Evolutionary conservation across 1,140 invertebrate species (phyloP).

Genomic region (Kradibia gibbosae): DNA sequence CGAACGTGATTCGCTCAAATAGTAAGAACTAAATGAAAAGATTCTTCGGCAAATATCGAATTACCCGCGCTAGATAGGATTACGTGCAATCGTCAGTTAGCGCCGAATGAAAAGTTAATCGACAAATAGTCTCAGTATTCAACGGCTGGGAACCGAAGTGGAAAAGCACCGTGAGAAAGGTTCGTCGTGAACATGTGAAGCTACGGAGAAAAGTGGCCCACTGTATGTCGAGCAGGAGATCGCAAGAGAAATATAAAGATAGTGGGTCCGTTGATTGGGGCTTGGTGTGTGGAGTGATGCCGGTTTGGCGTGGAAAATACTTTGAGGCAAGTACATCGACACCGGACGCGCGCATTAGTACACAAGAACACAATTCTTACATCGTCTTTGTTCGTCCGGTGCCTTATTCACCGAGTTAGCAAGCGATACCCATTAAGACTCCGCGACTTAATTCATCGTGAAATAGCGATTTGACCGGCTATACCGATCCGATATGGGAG

Average conservation of each 20-base stretch:
- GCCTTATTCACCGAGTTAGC: conserved; percentile 5
- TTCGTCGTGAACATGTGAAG: conserved; percentile 26
- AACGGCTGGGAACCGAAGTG: conserved; percentile 8
- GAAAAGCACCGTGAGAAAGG: background rate
- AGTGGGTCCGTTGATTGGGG: background rate
- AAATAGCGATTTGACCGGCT: conserved; percentile 2
- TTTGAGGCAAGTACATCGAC: conserved; percentile 49
- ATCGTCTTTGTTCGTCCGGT: conserved; percentile 13
- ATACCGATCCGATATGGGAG: too few species aligned
- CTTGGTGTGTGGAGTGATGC: conserved; percentile 12
- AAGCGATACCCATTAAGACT: conserved; percentile 18
- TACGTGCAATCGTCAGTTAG: background rate
- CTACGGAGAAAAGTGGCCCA: background rate
- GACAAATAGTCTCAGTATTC: background rate
- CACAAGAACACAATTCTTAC: background rate
- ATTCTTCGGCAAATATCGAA: conserved; percentile 10
- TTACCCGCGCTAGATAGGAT: background rate
- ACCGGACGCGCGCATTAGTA: conserved; percentile 3
- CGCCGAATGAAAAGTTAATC: background rate
- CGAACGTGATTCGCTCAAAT: background rate
- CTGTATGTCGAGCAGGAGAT: background rate
- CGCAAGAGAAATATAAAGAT: background rate
- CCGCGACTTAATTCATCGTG: conserved; percentile 41
- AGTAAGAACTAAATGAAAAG: background rate
- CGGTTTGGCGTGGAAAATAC: conserved; percentile 48